A percentile compares a stretch with the other conserved stretches of the same genome.
Evolutionary conservation across 2,888 invertebrate genomes (phyloP).

Genomic region (Drosophila crucigera): DNA sequence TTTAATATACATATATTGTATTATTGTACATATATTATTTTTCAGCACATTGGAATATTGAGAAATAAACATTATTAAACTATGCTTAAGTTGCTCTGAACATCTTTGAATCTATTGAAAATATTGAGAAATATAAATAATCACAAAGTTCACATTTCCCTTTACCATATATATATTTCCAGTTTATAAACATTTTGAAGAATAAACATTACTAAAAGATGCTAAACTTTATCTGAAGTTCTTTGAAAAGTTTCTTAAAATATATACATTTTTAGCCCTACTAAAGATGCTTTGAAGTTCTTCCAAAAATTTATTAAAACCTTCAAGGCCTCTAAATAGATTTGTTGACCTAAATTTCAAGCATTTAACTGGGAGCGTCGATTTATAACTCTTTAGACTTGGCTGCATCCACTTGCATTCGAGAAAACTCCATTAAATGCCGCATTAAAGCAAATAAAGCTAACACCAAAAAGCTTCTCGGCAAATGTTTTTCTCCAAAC

Average conservation of each 20-base stretch:
- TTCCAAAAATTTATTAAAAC: neutral
- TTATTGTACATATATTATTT: no score
- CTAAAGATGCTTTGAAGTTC: neutral
- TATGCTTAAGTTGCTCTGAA: neutral
- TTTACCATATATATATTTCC: no score
- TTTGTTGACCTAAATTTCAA: neutral
- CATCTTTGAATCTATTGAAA: no score
- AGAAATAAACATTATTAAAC: neutral
- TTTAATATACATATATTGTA: neutral
- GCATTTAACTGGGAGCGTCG: constrained; percentile 6
- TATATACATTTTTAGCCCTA: no score
- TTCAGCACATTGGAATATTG: neutral
- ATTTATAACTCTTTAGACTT: neutral
- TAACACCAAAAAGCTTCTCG: constrained; percentile 37
- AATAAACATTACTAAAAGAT: no score
- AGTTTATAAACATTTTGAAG: no score
- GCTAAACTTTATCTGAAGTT: neutral
- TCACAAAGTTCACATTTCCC: no score
- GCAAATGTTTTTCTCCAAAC: neutral
- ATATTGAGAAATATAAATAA: neutral
- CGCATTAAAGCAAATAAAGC: constrained; percentile 2
- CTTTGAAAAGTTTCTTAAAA: neutral
- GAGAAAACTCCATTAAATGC: constrained; percentile 43
- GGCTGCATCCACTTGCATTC: constrained; percentile 43
- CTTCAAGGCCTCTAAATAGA: neutral